These are phyloP conservation scores for Neomorphus geoffroyi DNA, from an alignment of 2,797 vertebrate species.

Conservation along the genomic window DNA sequence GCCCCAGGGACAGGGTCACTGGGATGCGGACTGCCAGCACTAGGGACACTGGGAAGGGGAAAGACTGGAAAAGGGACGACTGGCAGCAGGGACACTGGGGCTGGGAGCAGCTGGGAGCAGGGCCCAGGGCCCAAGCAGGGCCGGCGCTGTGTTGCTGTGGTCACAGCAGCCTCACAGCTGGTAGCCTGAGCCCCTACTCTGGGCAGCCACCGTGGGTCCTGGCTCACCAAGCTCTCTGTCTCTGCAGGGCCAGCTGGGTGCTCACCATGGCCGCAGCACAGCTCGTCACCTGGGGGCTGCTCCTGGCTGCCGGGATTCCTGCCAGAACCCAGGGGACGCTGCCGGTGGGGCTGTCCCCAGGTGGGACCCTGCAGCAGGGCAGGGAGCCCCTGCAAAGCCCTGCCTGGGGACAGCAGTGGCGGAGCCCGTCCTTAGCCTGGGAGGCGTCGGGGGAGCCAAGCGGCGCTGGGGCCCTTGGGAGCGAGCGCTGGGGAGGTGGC, in stretches of 20 bases:
- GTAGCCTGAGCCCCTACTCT: neutral
- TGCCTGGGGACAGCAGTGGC: neutral
- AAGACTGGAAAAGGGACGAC: neutral
- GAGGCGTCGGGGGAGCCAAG: slow-evolving; percentile 18
- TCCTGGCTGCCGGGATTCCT: neutral
- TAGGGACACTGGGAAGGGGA: neutral
- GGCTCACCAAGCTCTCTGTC: neutral
- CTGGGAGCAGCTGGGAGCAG: neutral
- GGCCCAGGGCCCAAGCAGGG: neutral
- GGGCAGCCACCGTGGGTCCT: neutral
- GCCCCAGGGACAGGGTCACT: neutral
- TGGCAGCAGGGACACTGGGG: no score
- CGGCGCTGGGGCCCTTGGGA: neutral
- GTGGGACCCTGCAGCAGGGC: neutral
- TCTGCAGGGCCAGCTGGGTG: neutral
- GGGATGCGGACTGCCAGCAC: neutral
- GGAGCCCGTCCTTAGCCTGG: neutral
- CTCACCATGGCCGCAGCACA: slow-evolving; percentile 22
- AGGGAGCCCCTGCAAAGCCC: neutral
- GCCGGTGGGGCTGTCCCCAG: neutral
- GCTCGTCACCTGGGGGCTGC: slow-evolving; percentile 39
- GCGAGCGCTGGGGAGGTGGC: neutral
- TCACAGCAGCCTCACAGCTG: neutral
- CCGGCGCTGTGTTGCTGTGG: neutral
- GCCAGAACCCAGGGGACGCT: neutral